A percentile compares a stretch with the other conserved stretches of the same genome.
Evolutionary conservation across 2,888 invertebrate genomes (phyloP).

Genomic region (Amiota communis): DNA sequence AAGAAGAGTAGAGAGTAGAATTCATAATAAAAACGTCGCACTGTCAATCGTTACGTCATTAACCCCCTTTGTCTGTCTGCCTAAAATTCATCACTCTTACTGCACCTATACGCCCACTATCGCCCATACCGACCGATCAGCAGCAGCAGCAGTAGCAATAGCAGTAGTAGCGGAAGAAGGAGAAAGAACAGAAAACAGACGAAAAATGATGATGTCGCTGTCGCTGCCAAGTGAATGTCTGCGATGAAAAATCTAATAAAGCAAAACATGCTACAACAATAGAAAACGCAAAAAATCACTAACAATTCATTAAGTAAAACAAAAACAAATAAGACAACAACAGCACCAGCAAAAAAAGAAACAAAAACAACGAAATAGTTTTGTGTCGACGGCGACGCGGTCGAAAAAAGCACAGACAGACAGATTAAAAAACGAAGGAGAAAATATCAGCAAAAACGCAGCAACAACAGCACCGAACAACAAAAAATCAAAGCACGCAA

Average conservation of each 20-base stretch:
- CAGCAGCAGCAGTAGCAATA: background rate
- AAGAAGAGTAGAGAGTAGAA: background rate
- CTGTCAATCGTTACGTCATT: conserved; percentile 22
- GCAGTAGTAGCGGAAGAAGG: background rate
- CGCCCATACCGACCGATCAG: background rate
- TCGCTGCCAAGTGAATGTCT: conserved; percentile 40
- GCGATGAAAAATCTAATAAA: conserved; percentile 14
- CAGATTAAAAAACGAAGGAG: background rate
- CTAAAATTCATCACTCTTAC: background rate
- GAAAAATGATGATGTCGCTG: conserved; percentile 46
- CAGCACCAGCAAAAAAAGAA: conserved; percentile 12
- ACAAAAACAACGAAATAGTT: conserved; percentile 20
- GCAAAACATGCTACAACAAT: conserved; percentile 33
- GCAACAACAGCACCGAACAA: background rate
- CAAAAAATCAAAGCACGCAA: conserved; percentile 7
- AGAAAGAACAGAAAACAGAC: conserved; percentile 40
- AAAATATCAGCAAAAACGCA: background rate
- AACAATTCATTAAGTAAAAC: conserved; percentile 22
- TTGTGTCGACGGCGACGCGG: background rate
- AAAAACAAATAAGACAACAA: conserved; percentile 8
- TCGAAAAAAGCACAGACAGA: background rate
- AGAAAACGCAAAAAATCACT: conserved; percentile 29
- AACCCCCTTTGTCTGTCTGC: conserved; percentile 12
- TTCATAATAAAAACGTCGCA: background rate
- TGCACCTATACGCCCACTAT: background rate